These are phyloP conservation scores for Thryonomys swinderianus DNA, from an alignment of 2,113 vertebrate species.

Conservation along the genomic window DNA sequence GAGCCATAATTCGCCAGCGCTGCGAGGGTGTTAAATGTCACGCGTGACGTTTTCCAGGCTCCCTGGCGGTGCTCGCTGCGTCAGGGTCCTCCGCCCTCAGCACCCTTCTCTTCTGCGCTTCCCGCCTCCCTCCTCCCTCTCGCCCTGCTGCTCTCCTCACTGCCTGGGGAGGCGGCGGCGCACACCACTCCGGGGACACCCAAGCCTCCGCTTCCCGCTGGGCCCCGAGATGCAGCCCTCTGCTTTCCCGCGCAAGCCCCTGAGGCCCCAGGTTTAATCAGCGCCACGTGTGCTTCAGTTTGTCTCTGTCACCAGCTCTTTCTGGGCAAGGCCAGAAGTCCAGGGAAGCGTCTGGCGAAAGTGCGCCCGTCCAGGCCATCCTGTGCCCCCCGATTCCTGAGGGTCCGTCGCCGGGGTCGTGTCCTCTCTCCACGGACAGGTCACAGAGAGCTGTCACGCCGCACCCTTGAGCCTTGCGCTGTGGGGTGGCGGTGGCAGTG, in stretches of 20 bases:
- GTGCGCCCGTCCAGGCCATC: not conserved
- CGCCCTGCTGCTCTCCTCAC: not conserved
- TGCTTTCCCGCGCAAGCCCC: not conserved
- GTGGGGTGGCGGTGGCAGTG: not conserved
- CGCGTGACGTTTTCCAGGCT: too few relatives aligned
- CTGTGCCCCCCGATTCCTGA: not conserved
- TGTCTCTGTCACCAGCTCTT: not conserved
- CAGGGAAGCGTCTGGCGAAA: not conserved
- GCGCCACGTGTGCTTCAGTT: not conserved
- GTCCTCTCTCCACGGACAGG: not conserved
- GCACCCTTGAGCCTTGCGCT: not conserved
- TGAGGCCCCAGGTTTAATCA: not conserved
- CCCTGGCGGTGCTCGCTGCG: too few relatives aligned
- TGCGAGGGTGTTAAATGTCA: not conserved
- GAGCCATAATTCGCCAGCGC: accelerated
- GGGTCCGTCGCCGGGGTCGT: not conserved
- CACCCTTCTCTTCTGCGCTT: not conserved
- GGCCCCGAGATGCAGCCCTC: not conserved
- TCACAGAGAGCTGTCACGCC: not conserved
- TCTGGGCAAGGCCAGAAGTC: not conserved
- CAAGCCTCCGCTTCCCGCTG: not conserved
- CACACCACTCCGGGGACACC: not conserved
- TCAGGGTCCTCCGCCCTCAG: not conserved
- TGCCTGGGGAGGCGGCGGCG: not conserved
- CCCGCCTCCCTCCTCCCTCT: not conserved